Evolutionary conservation across 2,888 invertebrate species (phyloP).

Genomic region (Apomyelois bistriatella): DNA sequence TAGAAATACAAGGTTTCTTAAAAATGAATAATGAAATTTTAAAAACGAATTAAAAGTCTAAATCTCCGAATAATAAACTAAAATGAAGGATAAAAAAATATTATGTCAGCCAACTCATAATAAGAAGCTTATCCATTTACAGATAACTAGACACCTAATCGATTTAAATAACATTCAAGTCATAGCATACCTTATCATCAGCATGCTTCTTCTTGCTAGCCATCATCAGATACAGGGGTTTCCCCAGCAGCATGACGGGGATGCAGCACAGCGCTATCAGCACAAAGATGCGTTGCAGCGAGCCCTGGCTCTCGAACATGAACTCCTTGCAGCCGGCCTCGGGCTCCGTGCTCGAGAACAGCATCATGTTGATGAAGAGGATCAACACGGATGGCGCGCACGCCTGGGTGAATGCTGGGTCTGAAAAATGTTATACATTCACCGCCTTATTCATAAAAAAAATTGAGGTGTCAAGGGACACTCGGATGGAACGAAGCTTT

Average conservation of each 20-base stretch:
- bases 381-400: constrained; percentile 98
- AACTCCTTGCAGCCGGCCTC: constrained; percentile 75
- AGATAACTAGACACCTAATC: no score
- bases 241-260: constrained; percentile 96
- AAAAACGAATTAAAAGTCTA: no score
- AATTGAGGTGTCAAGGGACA: no score
- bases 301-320: constrained; percentile 86
- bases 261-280: constrained; percentile 90
- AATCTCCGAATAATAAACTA: no score
- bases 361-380: constrained; percentile 99
- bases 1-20: no score
- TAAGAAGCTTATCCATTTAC: no score
- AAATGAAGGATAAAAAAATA: no score
- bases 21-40: no score
- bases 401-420: constrained; percentile 55
- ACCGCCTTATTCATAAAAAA: no score
- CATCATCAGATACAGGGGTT: constrained; percentile 88
- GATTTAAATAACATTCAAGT: no score
- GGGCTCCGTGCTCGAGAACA: constrained; percentile 84
- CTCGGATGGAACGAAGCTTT: no score
- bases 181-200: constrained; percentile 47
- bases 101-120: no score
- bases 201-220: constrained; percentile 53
- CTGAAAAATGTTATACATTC: constrained; percentile 30
- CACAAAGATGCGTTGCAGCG: constrained; percentile 88